Evolutionary conservation across 37 sponge, comb jelly and placozoan genomes (phyloP).

Genomic region (Haliclona indistincta): DNA sequence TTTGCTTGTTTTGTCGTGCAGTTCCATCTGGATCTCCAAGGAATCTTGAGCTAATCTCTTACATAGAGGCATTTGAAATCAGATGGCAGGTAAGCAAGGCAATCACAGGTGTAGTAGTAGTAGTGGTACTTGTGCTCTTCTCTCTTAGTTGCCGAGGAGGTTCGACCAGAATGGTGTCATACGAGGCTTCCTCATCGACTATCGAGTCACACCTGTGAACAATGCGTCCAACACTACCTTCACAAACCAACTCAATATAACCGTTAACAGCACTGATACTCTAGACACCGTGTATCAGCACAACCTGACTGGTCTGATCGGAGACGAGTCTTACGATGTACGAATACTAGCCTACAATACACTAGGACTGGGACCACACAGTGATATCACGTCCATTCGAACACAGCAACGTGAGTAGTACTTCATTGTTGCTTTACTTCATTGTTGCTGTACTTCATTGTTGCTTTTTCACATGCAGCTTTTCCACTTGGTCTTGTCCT

Average conservation of each 20-base stretch:
- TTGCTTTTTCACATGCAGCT: not conserved
- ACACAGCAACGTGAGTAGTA: conserved; percentile 20
- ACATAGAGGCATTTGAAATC: conserved; percentile 3
- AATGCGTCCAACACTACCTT: not conserved
- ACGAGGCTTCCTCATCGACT: conserved; percentile 38
- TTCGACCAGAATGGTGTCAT: conserved; percentile 57
- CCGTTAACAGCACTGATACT: not conserved
- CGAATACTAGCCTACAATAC: conserved; percentile 43
- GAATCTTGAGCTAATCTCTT: conserved; percentile 8
- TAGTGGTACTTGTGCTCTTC: not conserved
- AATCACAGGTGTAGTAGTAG: not conserved
- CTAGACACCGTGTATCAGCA: not conserved
- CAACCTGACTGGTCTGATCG: conserved; percentile 17
- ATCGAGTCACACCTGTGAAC: conserved; percentile 4
- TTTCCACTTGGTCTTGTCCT: conserved; percentile 9
- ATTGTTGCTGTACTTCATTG: not conserved
- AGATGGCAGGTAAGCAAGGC: conserved; percentile 36
- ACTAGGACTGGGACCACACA: conserved; percentile 52
- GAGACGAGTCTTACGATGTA: conserved; percentile 33
- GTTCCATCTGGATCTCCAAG: conserved; percentile 57
- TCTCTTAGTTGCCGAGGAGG: conserved; percentile 18
- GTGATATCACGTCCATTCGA: not conserved
- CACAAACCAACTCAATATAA: not conserved
- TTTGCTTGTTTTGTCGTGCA: conserved; percentile 5
- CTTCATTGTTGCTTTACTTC: not conserved